Percentiles rank a stretch among this genome's conserved stretches.
Evolutionary conservation across 2,888 invertebrate genomes (phyloP).

Genomic region (Pristionchus japonicus): DNA sequence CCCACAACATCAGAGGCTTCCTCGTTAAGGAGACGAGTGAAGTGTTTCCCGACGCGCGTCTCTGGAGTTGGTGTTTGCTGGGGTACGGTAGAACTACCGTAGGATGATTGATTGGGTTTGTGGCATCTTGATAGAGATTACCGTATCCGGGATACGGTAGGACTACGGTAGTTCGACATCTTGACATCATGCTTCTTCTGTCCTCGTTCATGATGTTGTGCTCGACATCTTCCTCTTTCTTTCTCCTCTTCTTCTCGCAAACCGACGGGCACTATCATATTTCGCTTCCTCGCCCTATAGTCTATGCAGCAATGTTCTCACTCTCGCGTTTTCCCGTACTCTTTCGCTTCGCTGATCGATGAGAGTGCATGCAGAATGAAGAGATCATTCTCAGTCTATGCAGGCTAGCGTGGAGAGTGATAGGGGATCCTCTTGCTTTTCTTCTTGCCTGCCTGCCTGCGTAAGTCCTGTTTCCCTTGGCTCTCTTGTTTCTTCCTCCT

Average conservation of each 20-base stretch:
- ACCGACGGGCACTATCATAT: not conserved
- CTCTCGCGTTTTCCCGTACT: too few relatives aligned
- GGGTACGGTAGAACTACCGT: not conserved
- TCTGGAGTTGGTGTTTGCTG: not conserved
- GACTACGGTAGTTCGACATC: not conserved
- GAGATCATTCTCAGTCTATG: too few relatives aligned
- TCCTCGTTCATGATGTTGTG: not conserved
- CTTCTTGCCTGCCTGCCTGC: too few relatives aligned
- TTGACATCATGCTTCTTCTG: not conserved
- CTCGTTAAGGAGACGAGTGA: not conserved
- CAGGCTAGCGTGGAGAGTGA: too few relatives aligned
- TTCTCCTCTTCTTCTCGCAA: conserved; percentile 10
- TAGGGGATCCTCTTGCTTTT: conserved; percentile 26
- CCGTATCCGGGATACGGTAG: not conserved
- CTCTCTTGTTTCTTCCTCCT: not conserved
- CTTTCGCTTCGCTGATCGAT: too few relatives aligned
- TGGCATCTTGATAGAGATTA: too few relatives aligned
- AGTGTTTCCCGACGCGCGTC: not conserved
- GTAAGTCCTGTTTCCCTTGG: not conserved
- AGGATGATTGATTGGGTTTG: too few relatives aligned
- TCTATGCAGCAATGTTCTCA: not conserved
- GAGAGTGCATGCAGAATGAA: too few relatives aligned
- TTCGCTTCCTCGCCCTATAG: conserved; percentile 19
- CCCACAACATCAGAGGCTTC: not conserved
- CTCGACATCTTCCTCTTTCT: not conserved